Evolutionary conservation across 2,888 invertebrate genomes (phyloP), one percentile per base, ranked within the genome.

Genomic region (Gnatocerus cornutus): DNA sequence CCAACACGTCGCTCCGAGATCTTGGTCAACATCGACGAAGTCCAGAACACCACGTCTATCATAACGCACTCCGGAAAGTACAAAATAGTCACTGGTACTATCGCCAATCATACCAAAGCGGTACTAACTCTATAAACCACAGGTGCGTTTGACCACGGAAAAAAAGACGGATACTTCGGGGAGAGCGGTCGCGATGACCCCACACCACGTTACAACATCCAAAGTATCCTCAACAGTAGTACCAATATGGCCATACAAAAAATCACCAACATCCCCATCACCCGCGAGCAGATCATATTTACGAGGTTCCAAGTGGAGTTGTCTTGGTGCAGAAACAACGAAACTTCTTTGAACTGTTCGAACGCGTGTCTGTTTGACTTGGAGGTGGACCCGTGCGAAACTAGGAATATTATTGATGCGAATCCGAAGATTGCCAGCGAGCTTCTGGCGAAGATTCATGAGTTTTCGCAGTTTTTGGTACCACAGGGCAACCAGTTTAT

Each of bases 1-100:
- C 56, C 69, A 6, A 75, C 77, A 3, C 61, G 45, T 4, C 64
- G 69, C 3, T 7, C 27, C 66, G 76, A 79, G 45, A 50, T 83
- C 3, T 61, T 83, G 29, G 62, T 85, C 0, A 83, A 85, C 73
- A 83, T 85, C 10, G 81, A 85, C 69, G 83, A 83, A 64, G 59
- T 71, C 9, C 79, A 81, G 62, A 68, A 74, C 4, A 72, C 83
- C 27, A 85, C 85, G 9, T 87, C 85, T 73, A 64, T 81, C 37
- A 78, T 84, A 53, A 76, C 77, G 1, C 64, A 77, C 12, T 53
- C 73, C 33, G 84, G 83, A 61, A 8, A 58, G 4, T 21, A 21
- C 21, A 43, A 16, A 77, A 10, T 80, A 69, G 72, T 74, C 68
- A 68, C 21, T 58, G 63, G 16, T 81, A n/a, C 70, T 77, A 14